Evolutionary conservation across 2,888 invertebrate genomes (phyloP).

Genomic region (Laothoe populi): DNA sequence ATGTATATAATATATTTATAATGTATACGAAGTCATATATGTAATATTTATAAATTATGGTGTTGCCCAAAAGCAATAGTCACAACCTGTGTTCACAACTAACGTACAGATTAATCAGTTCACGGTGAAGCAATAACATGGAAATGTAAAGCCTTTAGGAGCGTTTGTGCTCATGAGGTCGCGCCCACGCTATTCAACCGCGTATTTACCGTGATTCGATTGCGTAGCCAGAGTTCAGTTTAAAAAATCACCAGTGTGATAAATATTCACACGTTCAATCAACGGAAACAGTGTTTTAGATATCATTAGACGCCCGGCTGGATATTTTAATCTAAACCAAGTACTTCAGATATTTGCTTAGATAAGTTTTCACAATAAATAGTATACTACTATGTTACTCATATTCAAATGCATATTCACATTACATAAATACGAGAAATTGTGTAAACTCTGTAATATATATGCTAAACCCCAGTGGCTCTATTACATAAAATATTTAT

Average conservation of each 20-base stretch:
- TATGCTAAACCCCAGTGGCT: neutral
- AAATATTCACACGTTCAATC: conserved; percentile 36
- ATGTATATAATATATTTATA: no score
- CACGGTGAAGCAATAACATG: conserved; percentile 41
- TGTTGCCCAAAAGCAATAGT: conserved; percentile 8
- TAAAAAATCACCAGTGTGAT: conserved; percentile 34
- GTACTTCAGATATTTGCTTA: neutral
- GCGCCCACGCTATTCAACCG: conserved; percentile 38
- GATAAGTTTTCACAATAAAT: neutral
- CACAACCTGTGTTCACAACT: neutral
- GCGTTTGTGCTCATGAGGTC: conserved; percentile 42
- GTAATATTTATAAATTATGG: neutral
- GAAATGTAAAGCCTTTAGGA: conserved; percentile 34
- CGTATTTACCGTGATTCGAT: conserved; percentile 33
- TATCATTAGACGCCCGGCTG: no score
- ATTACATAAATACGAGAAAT: neutral
- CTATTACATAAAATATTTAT: no score
- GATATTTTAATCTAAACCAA: neutral
- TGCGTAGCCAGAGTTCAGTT: conserved; percentile 42
- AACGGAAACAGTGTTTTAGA: conserved; percentile 25
- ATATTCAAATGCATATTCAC: neutral
- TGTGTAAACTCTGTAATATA: neutral
- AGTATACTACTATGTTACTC: neutral
- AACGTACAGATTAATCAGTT: conserved; percentile 33
- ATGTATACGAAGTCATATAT: no score